These are phyloP conservation scores for Bungarus multicinctus DNA, from an alignment of 2,113 vertebrate species.

Conservation along the genomic window DNA sequence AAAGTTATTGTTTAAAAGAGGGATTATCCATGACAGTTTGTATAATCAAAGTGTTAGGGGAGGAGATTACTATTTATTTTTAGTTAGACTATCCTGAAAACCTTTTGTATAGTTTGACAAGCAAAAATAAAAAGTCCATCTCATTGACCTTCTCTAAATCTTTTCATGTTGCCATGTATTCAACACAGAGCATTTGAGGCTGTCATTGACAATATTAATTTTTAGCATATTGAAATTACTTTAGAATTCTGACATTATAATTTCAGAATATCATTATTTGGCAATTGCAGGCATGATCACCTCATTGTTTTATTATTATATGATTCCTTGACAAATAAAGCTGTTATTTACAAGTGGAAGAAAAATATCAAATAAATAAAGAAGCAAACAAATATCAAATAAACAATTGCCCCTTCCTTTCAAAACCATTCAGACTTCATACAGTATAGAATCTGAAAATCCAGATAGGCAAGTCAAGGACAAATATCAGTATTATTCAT, in stretches of 20 bases:
- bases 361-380: neutral
- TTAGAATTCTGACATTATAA: conserved; percentile 9
- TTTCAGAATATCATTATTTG: conserved; percentile 6
- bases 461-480: neutral
- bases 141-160: conserved; percentile 38
- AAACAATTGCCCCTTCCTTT: conserved; percentile 15
- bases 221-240: conserved; percentile 33
- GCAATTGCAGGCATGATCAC: conserved; percentile 7
- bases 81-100: conserved; percentile 22
- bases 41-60: neutral
- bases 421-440: conserved; percentile 2
- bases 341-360: conserved; percentile 19
- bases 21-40: neutral
- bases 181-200: neutral
- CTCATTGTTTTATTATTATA: conserved; percentile 3
- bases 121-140: conserved; percentile 33
- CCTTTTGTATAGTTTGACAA: conserved; percentile 21
- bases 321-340: neutral
- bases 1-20: neutral
- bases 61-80: neutral
- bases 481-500: neutral
- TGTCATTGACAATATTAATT: neutral
- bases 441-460: neutral
- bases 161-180: conserved; percentile 23
- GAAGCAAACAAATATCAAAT: neutral